Percentiles rank a stretch among this genome's conserved stretches.
phyloP scores from a whole-genome alignment of 1,140 invertebrate species.

The Leptopilina clavipes region DNA sequence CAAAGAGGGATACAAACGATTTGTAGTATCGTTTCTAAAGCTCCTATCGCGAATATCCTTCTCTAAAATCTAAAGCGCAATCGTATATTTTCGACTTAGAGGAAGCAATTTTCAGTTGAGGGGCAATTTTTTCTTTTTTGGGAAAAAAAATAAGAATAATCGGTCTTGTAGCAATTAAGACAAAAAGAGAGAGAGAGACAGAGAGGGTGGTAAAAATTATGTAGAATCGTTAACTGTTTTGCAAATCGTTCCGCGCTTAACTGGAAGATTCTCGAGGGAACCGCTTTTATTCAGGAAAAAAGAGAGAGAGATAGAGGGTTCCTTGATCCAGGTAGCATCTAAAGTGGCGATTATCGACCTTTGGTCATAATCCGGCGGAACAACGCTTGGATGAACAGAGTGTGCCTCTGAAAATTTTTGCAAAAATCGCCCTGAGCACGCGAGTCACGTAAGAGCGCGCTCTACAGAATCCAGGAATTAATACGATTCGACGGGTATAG shows the following conservation, averaged over 20 bases:
- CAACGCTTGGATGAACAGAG: neutral
- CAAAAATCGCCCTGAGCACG: constrained; percentile 48
- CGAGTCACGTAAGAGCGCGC: constrained; percentile 52
- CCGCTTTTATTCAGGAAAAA: neutral
- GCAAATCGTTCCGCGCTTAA: too few relatives aligned
- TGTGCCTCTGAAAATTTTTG: constrained; percentile 45
- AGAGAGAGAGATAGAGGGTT: neutral
- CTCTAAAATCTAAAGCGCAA: neutral
- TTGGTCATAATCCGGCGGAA: constrained; percentile 33
- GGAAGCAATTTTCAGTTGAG: neutral
- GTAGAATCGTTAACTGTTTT: too few relatives aligned
- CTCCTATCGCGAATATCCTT: neutral
- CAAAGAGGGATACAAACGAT: constrained; percentile 64
- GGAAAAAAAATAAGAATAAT: too few relatives aligned
- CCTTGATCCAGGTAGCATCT: constrained; percentile 22
- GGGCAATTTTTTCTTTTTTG: too few relatives aligned
- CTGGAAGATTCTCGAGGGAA: neutral
- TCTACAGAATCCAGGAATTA: constrained; percentile 52
- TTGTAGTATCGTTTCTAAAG: constrained; percentile 57
- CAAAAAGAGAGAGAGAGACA: too few relatives aligned
- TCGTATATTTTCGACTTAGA: neutral
- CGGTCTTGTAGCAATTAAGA: too few relatives aligned
- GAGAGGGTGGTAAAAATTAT: too few relatives aligned
- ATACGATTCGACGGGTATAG: constrained; percentile 46
- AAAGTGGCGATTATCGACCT: constrained; percentile 38